Base-by-base conservation (phyloP, 2,888 invertebrate species). In the Callinectes sapidus region DNA sequence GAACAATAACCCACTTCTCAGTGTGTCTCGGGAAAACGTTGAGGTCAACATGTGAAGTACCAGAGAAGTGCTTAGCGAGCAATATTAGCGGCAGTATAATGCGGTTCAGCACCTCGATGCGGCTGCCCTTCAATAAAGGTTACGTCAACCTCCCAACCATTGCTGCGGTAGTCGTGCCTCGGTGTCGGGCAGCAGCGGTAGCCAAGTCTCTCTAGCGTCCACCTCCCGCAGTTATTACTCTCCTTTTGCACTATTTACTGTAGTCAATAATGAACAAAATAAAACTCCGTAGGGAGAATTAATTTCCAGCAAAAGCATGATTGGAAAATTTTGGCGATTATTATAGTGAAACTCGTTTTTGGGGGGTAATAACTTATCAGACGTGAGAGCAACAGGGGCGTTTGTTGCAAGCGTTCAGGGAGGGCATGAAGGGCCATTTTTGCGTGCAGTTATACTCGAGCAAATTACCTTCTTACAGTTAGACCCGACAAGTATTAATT, bases 381-480 rank as follows among this genome's bases (percentile, higher is more conserved):
- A 77, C 18, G 39, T 90, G 71, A n/a, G 92, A 66, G 71, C 88
- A 54, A 92, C 66, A 92, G 90, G 92, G 92, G 92, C 92, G 77
- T 90, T 81, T 77, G 92, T 90, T 87, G 90, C 92, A 77, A 77
- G 88, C 92, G 87, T 77, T 54, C 92, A 77, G 90, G 90, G 92
- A 87, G 71, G 87, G 90, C 88, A 77, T 89, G 90, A 90, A 90
- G 92, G 92, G 90, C 87, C 77, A 87, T 77, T 90, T 92, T 90
- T 77, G 92, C 92, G 54, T 90, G 92, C 92, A 90, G 90, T 90
- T 87, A 90, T 77, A 90, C 90, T 77, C 90, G 87, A 88, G 90
- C 92, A 92, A 90, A 92, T 92, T 92, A 92, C 92, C 92, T 92
- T 92, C 92, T 92, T 92, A 92, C 92, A 90, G 92, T 92, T 90